Evolutionary conservation across 2,113 vertebrate species (phyloP), one percentile per base, ranked within the genome.

Genomic region (Dinomys branickii): DNA sequence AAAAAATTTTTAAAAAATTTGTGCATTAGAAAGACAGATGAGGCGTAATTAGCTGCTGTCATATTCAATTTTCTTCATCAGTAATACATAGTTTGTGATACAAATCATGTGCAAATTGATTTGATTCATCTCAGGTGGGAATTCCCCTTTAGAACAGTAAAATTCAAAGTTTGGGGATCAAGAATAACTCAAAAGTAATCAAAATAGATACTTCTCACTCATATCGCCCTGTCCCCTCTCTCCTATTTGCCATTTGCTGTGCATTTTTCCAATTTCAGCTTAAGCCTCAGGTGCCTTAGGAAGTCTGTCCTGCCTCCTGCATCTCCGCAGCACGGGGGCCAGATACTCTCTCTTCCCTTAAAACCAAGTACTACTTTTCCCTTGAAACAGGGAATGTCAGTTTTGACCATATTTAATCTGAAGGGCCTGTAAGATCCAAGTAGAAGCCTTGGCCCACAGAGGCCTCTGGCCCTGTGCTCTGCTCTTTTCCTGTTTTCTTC

Each of bases 101-200:
- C n/a, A n/a, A n/a, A n/a, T 20, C 19, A 59, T 33, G 33, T 35
- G 9, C 52, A 38, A 78, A 9, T 35, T 28, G n/a, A 44, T 69
- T 71, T 73, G 8, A 54, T 95, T 69, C 58, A 77, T 59, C 22
- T 33, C 58, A 41, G 52, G 35, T 41, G 2, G 8, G 69, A 44
- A 58, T 87, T 84, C 80, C 24, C 47, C 33, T 41, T 90, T 44
- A 90, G 11, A 92, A 54, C 7, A 90, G 33, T 58, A 73, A 82
- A 69, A 47, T 90, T 80, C 54, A 84, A 86, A 91, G 81, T 35
- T 35, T 35, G 63, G 19, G 11, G 85, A 92, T 47, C 75, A 65
- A 14, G 3, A 94, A 71, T 69, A 81, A 47, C 47, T 8, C 52
- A 88, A 97, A 85, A 28, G 14, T 16, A 83, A 88, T 96, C 58